Base-by-base conservation (phyloP, 1,140 invertebrate species). In the Schlechtendalia chinensis region DNA sequence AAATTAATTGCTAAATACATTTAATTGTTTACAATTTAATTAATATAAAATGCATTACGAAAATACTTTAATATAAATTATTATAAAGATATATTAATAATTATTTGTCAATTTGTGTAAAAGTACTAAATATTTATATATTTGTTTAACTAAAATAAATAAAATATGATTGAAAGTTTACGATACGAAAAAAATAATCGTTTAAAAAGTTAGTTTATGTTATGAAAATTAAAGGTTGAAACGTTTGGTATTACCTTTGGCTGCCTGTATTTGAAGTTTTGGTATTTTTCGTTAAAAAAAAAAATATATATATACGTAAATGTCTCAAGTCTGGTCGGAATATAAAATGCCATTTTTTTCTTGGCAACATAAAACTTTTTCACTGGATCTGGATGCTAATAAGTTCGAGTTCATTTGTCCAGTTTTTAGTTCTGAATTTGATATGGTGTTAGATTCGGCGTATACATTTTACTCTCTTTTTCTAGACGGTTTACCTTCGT, bases 381-480 rank as follows among this genome's bases (percentile, higher is more conserved):
- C 29, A 27, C 75, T 61, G 58, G 22, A 50, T 79, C 16, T 61
- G 75, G 75, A 63, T 79, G 75, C 75, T 79, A 79, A 79, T 79
- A 79, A 79, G 75, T 79, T 63, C 39, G 75, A 39, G 75, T 79
- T 79, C 75, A 63, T 79, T 79, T 79, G 56, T 79, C 75, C 39
- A 39, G 39, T 79, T 79, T 79, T 61, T 79, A 79, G 58, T 63
- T 47, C n/a, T 5, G 22, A 63, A 79, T 79, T 61, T 56, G 75
- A 79, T 79, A 79, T 61, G 75, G 75, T 59, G 56, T 79, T 79
- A 79, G 75, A 63, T 59, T 61, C 58, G 75, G 75, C 58, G 58
- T 63, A 79, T 24, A 63, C 39, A 79, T 79, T 61, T 54, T 45
- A 58, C 29, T 27, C 24, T 39, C 72, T 61, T 79, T 79, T 79